A percentile compares a stretch with the other conserved stretches of the same genome.
Conservation (phyloP, 2,888 invertebrate species). For the Pilophorus perplexus region DNA sequence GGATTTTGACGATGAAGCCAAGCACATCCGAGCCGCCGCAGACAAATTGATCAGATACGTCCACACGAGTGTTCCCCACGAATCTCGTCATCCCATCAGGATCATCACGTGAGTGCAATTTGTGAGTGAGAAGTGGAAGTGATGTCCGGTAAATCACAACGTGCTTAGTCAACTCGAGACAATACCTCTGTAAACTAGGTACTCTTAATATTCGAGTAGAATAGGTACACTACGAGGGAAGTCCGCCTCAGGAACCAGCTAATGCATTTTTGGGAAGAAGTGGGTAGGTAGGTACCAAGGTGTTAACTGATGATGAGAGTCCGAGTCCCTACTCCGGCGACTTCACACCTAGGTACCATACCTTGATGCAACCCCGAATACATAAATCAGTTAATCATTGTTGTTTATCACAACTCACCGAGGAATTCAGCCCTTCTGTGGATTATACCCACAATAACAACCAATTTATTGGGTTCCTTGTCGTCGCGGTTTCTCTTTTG, state of each 20-base stretch:
- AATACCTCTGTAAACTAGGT: too few species aligned
- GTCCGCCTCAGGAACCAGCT: not conserved
- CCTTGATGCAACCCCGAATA: too few species aligned
- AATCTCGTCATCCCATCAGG: conserved; percentile 26
- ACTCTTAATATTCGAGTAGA: not conserved
- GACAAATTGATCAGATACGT: conserved; percentile 70
- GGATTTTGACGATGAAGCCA: conserved; percentile 80
- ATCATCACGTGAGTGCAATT: conserved; percentile 31
- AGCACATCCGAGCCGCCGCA: conserved; percentile 75
- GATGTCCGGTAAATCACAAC: not conserved
- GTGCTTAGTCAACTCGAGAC: too few species aligned
- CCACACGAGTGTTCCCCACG: conserved; percentile 70
- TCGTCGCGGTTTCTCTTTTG: too few species aligned
- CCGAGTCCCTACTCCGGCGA: too few species aligned
- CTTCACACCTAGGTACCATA: too few species aligned
- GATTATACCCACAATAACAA: too few species aligned
- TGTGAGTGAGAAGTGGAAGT: not conserved
- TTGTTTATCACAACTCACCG: too few species aligned
- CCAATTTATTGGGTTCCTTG: too few species aligned
- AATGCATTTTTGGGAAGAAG: not conserved
- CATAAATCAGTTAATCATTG: too few species aligned
- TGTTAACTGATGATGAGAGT: not conserved
- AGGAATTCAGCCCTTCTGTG: too few species aligned
- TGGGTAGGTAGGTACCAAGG: not conserved
- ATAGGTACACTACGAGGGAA: not conserved